Conservation (phyloP, 2,888 invertebrate species). For the Crematogaster levior region DNA sequence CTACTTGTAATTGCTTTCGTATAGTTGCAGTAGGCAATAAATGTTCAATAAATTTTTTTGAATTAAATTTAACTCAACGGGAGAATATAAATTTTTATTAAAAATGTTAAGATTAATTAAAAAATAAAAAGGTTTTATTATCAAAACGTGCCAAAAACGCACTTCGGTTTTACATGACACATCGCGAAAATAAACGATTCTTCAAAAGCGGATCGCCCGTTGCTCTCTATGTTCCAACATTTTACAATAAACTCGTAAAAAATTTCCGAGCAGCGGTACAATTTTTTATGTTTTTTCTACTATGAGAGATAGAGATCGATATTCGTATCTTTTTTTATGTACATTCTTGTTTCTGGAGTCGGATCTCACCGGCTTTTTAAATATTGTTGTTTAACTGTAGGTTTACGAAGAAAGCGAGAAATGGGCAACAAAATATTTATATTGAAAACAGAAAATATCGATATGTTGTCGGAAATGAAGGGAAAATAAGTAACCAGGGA, state of each 20-base stretch:
- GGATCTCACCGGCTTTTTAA: slow-evolving; percentile 46
- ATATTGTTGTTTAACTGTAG: not conserved
- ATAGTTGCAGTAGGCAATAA: not conserved
- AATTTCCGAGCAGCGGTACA: slow-evolving; percentile 23
- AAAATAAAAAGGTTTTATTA: slow-evolving; percentile 39
- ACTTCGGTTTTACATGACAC: slow-evolving; percentile 15
- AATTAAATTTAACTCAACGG: not conserved
- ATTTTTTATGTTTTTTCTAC: slow-evolving; percentile 52
- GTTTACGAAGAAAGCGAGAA: slow-evolving; percentile 39
- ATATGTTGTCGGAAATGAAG: not conserved
- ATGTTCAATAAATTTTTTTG: not conserved
- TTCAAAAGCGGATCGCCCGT: slow-evolving; percentile 36
- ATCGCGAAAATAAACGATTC: slow-evolving; percentile 22
- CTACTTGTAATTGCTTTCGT: slow-evolving; percentile 10
- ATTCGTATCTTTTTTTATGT: slow-evolving; percentile 39
- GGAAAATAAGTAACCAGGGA: not conserved
- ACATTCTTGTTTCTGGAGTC: slow-evolving; percentile 21
- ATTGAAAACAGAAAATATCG: slow-evolving; percentile 22
- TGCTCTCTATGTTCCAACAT: slow-evolving; percentile 45
- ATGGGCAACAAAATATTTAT: slow-evolving; percentile 36
- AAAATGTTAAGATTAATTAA: slow-evolving; percentile 40
- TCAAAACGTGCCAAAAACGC: not conserved
- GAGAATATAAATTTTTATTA: slow-evolving; percentile 3
- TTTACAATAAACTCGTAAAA: slow-evolving; percentile 53
- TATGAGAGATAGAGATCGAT: slow-evolving; percentile 9